Evolutionary conservation across 2,888 invertebrate genomes (phyloP).

Genomic region (Drosophila rellima): DNA sequence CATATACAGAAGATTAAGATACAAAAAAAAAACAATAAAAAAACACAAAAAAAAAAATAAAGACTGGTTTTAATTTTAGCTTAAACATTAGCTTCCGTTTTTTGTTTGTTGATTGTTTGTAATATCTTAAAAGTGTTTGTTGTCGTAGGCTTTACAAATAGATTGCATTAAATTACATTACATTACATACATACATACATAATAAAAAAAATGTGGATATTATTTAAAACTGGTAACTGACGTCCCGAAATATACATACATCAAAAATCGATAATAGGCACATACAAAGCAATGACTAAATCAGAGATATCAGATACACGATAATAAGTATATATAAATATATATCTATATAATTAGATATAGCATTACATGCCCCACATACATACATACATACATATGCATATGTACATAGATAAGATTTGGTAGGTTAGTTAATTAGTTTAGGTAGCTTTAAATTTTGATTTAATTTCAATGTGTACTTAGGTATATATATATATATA

Average conservation of each 20-base stretch:
- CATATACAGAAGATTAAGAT: constrained; percentile 24
- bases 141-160: constrained; percentile 34
- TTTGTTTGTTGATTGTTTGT: constrained; percentile 31
- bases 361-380: constrained; percentile 26
- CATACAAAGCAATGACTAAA: constrained; percentile 81
- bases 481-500: constrained; percentile 22
- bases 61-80: constrained; percentile 45
- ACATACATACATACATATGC: constrained; percentile 29
- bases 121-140: constrained; percentile 41
- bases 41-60: constrained; percentile 10
- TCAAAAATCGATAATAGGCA: constrained; percentile 78
- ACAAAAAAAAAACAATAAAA: constrained; percentile 19
- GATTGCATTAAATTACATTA: constrained; percentile 43
- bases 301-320: constrained; percentile 62
- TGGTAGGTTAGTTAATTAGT: constrained; percentile 35
- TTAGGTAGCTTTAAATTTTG: constrained; percentile 56
- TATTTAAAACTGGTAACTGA: constrained; percentile 67
- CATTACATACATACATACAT: constrained; percentile 62
- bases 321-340: constrained; percentile 21
- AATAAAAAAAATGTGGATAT: constrained; percentile 51
- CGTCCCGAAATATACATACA: constrained; percentile 69
- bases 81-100: constrained; percentile 28
- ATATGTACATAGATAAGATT: constrained; percentile 17
- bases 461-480: constrained; percentile 50
- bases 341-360: constrained; percentile 17